Conservation (phyloP, 2,113 vertebrate species). For the Jacana jacana region DNA sequence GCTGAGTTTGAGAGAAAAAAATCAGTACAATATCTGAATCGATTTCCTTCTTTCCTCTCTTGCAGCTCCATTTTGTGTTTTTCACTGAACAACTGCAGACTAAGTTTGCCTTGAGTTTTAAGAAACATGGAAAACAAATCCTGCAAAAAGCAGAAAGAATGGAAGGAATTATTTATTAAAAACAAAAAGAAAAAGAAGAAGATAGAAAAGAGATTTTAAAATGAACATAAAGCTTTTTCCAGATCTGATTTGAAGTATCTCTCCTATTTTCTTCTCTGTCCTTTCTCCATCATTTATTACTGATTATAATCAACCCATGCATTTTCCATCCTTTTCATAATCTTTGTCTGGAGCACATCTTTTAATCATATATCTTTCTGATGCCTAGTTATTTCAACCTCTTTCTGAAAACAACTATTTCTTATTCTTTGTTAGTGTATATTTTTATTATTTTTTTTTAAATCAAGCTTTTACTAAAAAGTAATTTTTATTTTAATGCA, state of each 20-base stretch:
- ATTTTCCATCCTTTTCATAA: not conserved
- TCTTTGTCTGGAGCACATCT: not conserved
- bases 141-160: not conserved
- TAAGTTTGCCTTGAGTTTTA: not conserved
- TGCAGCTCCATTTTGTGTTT: not conserved
- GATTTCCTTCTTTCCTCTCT: not conserved
- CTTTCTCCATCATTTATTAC: not conserved
- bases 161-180: not conserved
- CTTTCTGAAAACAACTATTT: not conserved
- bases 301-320: not conserved
- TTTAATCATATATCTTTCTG: not conserved
- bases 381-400: not conserved
- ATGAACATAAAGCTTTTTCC: accelerated
- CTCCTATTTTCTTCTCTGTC: not conserved
- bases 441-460: not conserved
- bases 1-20: not conserved
- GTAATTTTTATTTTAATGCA: not conserved
- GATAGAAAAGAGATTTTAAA: not conserved
- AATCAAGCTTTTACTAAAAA: not conserved
- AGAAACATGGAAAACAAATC: not conserved
- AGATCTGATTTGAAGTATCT: not conserved
- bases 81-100: not conserved
- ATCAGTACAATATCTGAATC: accelerated
- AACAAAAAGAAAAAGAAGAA: not conserved
- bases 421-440: not conserved